Evolutionary conservation across 2,797 vertebrate species (phyloP).

Genomic region (Liparis tanakae): DNA sequence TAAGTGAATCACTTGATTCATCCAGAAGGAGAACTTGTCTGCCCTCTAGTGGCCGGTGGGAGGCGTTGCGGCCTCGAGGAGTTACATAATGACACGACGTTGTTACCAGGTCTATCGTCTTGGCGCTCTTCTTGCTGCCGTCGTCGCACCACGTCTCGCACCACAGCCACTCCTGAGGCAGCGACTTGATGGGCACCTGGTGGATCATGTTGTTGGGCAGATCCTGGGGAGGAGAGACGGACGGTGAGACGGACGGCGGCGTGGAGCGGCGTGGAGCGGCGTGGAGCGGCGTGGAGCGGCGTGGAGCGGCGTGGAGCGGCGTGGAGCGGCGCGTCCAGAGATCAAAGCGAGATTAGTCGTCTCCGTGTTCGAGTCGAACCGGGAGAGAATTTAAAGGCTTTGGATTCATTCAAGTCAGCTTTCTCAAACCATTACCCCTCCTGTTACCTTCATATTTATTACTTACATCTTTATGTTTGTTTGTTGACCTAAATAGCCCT

Average conservation of each 20-base stretch:
- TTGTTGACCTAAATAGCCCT: too few species aligned
- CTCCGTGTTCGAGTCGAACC: neutral
- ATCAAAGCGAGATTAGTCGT: neutral
- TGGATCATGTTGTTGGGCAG: slow-evolving; percentile 99
- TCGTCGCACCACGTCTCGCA: slow-evolving; percentile 99
- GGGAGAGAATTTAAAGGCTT: neutral
- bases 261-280: too few species aligned
- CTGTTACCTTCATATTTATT: too few species aligned
- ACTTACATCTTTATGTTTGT: too few species aligned
- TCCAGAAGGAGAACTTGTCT: neutral
- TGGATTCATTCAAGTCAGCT: neutral
- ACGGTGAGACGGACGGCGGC: neutral
- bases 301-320: too few species aligned
- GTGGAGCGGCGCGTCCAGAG: neutral
- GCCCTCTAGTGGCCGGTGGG: slow-evolving; percentile 52
- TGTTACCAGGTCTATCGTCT: slow-evolving; percentile 98
- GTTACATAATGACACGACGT: neutral
- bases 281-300: too few species aligned
- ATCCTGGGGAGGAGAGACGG: slow-evolving; percentile 81
- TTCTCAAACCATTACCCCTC: neutral
- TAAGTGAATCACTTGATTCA: neutral
- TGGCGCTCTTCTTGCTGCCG: slow-evolving; percentile 90
- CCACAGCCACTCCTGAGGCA: slow-evolving; percentile 99
- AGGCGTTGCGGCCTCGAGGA: neutral
- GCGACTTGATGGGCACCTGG: slow-evolving; percentile 97